Base-by-base conservation (phyloP, 2,888 invertebrate genomes). In the Heliconius cydno region DNA sequence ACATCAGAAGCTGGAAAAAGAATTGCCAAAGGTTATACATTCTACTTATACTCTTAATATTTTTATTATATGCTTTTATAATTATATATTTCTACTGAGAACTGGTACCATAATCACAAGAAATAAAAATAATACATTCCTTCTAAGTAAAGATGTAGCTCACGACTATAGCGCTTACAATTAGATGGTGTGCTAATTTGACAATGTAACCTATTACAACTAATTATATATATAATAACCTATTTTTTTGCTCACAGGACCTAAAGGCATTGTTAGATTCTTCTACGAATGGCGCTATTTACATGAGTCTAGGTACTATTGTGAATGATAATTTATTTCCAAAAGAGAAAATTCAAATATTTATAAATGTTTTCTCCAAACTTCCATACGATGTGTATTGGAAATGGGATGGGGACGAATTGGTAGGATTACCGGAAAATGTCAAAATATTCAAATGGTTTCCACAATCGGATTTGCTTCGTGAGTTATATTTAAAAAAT, bases 261-360 rank as follows among this genome's bases (percentile, higher is more conserved):
- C 30, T 80, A 13, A 74, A 80, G 67, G 41, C 76, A 9, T 85
- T 83, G 74, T 74, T 85, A 10, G 82, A 87, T 70, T 80, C 82
- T 2, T 90, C 90, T 0, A 86, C 86, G 76, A 77, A 87, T 38
- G 90, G 90, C 2, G 89, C 90, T 0, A 88, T 91, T 57, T 90
- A 92, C 78, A 80, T 91, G 5, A 92, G 92, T 72, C 88, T 90
- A 63, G 92, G 92, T 0, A 88, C 90, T 28, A 89, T 90, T 65
- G 86, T 87, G 0, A 83, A 84, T 9, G 85, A 88, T 0, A 84
- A 88, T 10, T 57, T 82, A 15, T 77, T 92, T 2, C 85, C 88
- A 0, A 78, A 84, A 15, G 75, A 79, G 46, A 78, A 38, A 34
- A n/a, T 82, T 28, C 78, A 85, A 72, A 82, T 81, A 3, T 83